Evolutionary conservation across 1,140 invertebrate species (phyloP).

Genomic region (Lerema accius): DNA sequence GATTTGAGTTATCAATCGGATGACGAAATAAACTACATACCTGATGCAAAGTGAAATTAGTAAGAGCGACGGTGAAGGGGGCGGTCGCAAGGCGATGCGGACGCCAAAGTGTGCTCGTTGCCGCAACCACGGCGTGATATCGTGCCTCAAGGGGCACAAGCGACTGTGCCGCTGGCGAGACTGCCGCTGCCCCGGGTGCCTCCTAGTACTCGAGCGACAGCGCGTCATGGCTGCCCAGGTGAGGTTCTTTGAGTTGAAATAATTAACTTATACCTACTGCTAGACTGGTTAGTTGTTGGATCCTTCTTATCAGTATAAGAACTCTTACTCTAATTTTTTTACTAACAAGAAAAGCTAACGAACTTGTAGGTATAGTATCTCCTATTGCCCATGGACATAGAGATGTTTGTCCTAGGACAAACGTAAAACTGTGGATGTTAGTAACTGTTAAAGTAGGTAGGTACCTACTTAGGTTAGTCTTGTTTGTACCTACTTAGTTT

Average conservation of each 20-base stretch:
- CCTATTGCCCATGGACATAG: too few species aligned
- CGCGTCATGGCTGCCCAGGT: conserved; percentile 95
- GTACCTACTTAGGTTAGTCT: too few species aligned
- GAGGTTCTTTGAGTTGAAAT: conserved; percentile 1
- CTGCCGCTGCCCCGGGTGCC: conserved; percentile 92
- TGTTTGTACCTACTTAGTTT: too few species aligned
- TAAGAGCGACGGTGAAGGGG: conserved; percentile 38
- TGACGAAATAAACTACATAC: background rate
- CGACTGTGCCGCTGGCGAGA: conserved; percentile 90
- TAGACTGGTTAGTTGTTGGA: too few species aligned
- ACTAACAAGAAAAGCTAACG: too few species aligned
- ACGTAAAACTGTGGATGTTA: too few species aligned
- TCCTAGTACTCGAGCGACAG: conserved; percentile 93
- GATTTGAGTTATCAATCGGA: background rate
- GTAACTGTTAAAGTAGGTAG: too few species aligned
- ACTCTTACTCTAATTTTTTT: too few species aligned
- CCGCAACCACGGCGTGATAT: conserved; percentile 94
- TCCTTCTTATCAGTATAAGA: too few species aligned
- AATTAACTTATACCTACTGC: too few species aligned
- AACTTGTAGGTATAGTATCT: too few species aligned
- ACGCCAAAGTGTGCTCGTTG: conserved; percentile 95
- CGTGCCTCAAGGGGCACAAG: conserved; percentile 94
- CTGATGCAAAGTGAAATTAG: conserved; percentile 61
- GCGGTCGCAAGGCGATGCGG: conserved; percentile 75
- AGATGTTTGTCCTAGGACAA: too few species aligned